A percentile compares a stretch with the other conserved stretches of the same genome.
phyloP scores from a whole-genome alignment of 1,140 invertebrate species.

The Drosophila auraria region DNA sequence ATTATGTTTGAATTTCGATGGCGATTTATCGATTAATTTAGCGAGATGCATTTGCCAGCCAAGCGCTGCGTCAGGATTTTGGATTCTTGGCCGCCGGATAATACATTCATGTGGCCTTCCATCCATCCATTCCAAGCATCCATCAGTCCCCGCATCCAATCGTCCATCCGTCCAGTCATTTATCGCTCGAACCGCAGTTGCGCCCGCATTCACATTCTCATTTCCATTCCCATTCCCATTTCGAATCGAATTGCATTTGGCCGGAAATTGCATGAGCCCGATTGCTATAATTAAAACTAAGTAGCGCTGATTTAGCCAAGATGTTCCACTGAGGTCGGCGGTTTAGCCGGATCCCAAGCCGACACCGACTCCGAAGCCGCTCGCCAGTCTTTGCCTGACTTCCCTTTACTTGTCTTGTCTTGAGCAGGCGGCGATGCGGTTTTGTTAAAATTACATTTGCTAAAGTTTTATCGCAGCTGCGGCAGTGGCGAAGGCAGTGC shows the following conservation, averaged over 20 bases:
- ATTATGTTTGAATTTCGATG: neutral
- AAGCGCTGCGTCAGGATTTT: neutral
- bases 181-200: conserved; percentile 6
- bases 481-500: conserved; percentile 50
- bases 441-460: conserved; percentile 84
- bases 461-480: conserved; percentile 80
- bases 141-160: conserved; percentile 1
- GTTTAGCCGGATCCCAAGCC: conserved; percentile 9
- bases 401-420: conserved; percentile 52
- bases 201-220: conserved; percentile 3
- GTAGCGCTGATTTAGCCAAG: conserved; percentile 73
- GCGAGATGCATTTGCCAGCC: neutral
- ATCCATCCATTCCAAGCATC: conserved; percentile 1
- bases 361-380: conserved; percentile 7
- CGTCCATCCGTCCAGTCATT: conserved; percentile 10
- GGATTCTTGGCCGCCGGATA: neutral
- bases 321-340: conserved; percentile 55
- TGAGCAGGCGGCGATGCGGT: conserved; percentile 79
- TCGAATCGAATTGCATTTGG: conserved; percentile 52
- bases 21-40: neutral
- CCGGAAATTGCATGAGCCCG: conserved; percentile 72
- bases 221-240: conserved; percentile 16
- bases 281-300: conserved; percentile 81
- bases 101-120: neutral
- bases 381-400: conserved; percentile 10